A percentile compares a stretch with the other conserved stretches of the same genome.
Evolutionary conservation across 30 jellyfish, hydroid and myxozoan species (phyloP).

Genomic region (Rhopilema esculentum): DNA sequence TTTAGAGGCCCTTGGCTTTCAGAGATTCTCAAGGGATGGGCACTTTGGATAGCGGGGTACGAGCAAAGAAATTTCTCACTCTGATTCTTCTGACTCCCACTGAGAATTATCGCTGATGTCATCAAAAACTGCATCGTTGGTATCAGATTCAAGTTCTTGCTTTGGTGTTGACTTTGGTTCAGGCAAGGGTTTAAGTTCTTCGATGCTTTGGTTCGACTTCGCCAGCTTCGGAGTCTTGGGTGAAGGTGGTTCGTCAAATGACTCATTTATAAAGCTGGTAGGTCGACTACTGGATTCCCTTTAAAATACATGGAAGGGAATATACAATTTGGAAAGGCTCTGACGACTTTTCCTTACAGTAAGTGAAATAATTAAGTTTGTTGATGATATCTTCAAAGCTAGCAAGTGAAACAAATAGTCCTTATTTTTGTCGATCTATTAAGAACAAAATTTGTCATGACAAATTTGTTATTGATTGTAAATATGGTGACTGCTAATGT

Average conservation of each 20-base stretch:
- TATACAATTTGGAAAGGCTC: background rate
- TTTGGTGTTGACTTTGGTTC: background rate
- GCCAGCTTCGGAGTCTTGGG: slow-evolving; percentile 51
- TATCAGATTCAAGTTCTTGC: slow-evolving; percentile 58
- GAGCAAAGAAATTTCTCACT: background rate
- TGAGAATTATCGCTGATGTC: slow-evolving; percentile 63
- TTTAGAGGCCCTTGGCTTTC: too few species aligned
- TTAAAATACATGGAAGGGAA: background rate
- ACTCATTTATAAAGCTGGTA: slow-evolving; percentile 39
- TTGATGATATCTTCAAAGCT: too few species aligned
- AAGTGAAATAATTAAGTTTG: too few species aligned
- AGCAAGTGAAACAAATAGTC: background rate
- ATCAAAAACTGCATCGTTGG: slow-evolving; percentile 47
- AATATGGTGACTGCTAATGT: too few species aligned
- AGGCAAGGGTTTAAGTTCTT: slow-evolving; percentile 15
- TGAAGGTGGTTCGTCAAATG: slow-evolving; percentile 52
- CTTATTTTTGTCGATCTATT: background rate
- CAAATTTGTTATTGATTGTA: too few species aligned
- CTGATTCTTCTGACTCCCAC: slow-evolving; percentile 66
- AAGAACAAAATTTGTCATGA: too few species aligned
- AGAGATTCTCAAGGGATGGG: too few species aligned
- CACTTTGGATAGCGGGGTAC: too few species aligned
- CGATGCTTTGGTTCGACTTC: slow-evolving; percentile 32
- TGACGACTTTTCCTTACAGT: background rate
- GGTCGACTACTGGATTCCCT: slow-evolving; percentile 48